Conservation (phyloP, 2,113 vertebrate genomes). For the Dolichotis patagonum region DNA sequence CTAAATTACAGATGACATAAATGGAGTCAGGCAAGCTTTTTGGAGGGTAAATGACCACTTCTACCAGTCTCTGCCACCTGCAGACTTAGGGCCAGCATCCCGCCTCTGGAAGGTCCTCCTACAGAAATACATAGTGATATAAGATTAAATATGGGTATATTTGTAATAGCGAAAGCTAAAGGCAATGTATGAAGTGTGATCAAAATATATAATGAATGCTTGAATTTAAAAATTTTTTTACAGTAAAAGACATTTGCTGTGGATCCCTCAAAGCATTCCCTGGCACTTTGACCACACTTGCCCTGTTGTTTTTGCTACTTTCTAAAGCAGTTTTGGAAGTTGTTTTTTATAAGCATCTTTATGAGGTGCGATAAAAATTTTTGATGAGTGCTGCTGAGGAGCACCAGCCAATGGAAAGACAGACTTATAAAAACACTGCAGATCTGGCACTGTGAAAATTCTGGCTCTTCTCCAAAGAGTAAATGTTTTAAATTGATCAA, state of each 20-base stretch:
- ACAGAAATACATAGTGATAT: background rate
- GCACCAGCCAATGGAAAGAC: fast-evolving
- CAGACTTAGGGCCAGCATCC: background rate
- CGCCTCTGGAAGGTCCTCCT: background rate
- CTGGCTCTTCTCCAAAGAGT: background rate
- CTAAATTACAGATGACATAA: background rate
- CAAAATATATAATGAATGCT: background rate
- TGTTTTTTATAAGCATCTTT: background rate
- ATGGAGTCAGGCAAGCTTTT: background rate
- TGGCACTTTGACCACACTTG: background rate
- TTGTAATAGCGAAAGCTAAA: background rate
- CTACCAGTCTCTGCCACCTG: background rate
- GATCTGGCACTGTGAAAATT: background rate
- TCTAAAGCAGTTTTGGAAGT: background rate
- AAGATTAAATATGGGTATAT: background rate
- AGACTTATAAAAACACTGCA: too few relatives aligned
- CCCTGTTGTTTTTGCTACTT: background rate
- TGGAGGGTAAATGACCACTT: background rate
- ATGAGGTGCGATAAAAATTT: background rate
- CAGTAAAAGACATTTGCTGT: background rate
- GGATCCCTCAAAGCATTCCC: background rate
- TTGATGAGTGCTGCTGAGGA: background rate
- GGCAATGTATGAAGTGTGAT: background rate
- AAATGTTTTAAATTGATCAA: background rate
- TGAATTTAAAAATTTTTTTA: background rate